Evolutionary conservation across 2,888 invertebrate species (phyloP).

Genomic region (Salpingus planirostris): DNA sequence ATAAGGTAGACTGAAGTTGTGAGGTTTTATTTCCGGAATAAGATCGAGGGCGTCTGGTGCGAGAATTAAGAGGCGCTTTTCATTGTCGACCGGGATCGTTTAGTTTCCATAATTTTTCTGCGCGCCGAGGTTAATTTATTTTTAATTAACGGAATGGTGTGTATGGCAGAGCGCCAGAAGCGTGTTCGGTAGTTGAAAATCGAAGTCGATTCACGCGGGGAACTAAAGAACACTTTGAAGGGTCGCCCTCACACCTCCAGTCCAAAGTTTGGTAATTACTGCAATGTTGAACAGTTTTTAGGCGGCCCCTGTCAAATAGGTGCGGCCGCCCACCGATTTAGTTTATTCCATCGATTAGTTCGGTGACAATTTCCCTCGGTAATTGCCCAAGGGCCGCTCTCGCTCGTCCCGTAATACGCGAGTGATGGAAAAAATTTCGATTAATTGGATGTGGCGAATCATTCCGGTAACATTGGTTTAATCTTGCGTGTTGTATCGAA

Average conservation of each 20-base stretch:
- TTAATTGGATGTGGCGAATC: no score
- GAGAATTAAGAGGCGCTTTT: no score
- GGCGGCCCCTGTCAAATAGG: slow-evolving; percentile 17
- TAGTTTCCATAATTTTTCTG: slow-evolving; percentile 10
- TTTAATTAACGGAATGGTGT: slow-evolving; percentile 15
- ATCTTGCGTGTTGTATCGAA: no score
- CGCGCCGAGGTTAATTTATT: slow-evolving; percentile 10
- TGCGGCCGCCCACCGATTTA: slow-evolving; percentile 16
- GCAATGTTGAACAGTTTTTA: slow-evolving; percentile 18
- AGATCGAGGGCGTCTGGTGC: no score
- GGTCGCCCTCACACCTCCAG: slow-evolving; percentile 13
- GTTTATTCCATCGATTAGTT: slow-evolving; percentile 17
- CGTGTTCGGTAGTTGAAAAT: slow-evolving; percentile 1
- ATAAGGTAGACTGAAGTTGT: no score
- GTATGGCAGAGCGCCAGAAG: slow-evolving; percentile 14
- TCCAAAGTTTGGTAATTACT: slow-evolving; percentile 18
- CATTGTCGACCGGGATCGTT: no score
- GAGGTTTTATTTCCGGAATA: no score
- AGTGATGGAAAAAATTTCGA: no score
- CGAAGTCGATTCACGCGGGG: slow-evolving; percentile 5
- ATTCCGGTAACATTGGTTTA: no score
- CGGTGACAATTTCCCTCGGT: no score
- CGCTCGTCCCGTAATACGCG: no score
- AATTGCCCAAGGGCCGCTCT: no score
- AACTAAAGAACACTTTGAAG: slow-evolving; percentile 16